Evolutionary conservation across 2,888 invertebrate species (phyloP).

Genomic region (Mesochorus sp.): DNA sequence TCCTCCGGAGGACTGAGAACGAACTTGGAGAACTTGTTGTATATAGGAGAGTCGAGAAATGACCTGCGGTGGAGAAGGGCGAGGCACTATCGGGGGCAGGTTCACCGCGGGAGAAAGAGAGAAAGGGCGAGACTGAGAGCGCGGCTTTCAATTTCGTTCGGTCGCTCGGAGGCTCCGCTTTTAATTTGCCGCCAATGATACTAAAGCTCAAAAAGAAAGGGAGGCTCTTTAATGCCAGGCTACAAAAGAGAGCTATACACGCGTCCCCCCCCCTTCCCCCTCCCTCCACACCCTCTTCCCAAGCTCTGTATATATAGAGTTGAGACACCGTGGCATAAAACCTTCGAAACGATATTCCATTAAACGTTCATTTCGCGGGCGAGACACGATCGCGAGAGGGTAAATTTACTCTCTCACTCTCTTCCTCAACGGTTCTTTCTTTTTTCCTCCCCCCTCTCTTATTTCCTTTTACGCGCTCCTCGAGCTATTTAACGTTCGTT

Average conservation of each 20-base stretch:
- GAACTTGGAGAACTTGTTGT: conserved; percentile 9
- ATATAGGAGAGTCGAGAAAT: conserved; percentile 29
- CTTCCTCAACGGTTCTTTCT: background rate
- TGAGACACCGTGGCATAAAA: conserved; percentile 40
- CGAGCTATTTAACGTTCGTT: conserved; percentile 29
- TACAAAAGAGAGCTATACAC: conserved; percentile 62
- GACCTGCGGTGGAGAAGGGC: conserved; percentile 46
- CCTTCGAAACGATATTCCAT: conserved; percentile 65
- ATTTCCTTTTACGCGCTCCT: background rate
- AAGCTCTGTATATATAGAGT: background rate
- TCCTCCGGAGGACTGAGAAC: background rate
- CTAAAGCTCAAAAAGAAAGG: conserved; percentile 70
- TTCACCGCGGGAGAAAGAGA: conserved; percentile 30
- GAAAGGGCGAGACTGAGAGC: conserved; percentile 27
- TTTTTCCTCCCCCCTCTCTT: background rate
- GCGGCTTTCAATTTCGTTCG: conserved; percentile 71
- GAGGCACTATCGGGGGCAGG: conserved; percentile 48
- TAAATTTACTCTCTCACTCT: conserved; percentile 9
- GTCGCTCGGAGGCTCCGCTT: conserved; percentile 71
- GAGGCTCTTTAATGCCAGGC: conserved; percentile 61
- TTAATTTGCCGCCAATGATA: conserved; percentile 76
- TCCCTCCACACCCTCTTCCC: too few relatives aligned
- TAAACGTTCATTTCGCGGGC: conserved; percentile 69
- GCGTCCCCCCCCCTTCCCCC: conserved; percentile 10
- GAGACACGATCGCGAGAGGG: conserved; percentile 44